Conservation (phyloP, 2,113 vertebrate species). For the Bubo blakistoni region DNA sequence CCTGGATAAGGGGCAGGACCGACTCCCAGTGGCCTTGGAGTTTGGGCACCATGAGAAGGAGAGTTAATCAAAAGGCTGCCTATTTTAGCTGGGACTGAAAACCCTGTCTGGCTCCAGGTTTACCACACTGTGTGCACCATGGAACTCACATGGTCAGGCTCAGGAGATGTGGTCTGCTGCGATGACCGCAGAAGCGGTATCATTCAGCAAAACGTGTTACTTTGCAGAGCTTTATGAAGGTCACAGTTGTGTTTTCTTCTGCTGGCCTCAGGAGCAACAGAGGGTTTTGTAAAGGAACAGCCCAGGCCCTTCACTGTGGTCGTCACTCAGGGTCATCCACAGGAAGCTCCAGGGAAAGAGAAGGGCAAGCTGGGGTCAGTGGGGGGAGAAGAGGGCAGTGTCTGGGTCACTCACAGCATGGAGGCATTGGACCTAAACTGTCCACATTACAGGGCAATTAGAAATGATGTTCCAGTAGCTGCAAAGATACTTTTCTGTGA, state of each 20-base stretch:
- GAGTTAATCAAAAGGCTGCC: background rate
- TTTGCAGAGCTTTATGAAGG: background rate
- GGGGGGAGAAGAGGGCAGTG: background rate
- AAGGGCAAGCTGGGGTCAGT: background rate
- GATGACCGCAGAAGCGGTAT: background rate
- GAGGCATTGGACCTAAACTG: background rate
- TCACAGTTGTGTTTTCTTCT: background rate
- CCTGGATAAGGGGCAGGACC: background rate
- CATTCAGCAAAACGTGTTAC: background rate
- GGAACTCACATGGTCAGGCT: fast-evolving
- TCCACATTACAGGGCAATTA: background rate
- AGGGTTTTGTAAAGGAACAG: background rate
- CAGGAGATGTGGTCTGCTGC: background rate
- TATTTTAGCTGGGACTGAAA: background rate
- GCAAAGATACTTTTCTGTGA: background rate
- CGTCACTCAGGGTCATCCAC: background rate
- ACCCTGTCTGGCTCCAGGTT: background rate
- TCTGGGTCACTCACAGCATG: background rate
- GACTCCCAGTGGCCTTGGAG: background rate
- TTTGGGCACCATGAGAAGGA: background rate
- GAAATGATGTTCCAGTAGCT: background rate
- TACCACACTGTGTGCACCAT: background rate
- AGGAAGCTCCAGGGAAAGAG: background rate
- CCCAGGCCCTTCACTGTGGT: fast-evolving
- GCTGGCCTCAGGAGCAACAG: background rate